A percentile compares a stretch with the other conserved stretches of the same genome.
Evolutionary conservation across 2,888 invertebrate genomes (phyloP).

Genomic region (Metopia argyrocephala): DNA sequence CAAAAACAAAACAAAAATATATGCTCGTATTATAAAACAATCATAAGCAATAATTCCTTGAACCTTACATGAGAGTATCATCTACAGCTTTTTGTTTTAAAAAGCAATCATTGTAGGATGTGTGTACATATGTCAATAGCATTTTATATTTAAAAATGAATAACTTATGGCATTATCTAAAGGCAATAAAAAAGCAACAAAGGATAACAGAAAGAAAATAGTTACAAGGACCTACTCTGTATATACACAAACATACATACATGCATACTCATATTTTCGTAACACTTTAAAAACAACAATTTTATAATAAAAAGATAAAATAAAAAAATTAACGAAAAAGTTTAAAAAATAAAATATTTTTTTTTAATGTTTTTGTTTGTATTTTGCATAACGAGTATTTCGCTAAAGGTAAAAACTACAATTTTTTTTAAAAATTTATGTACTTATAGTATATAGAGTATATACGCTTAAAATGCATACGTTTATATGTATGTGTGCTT

Average conservation of each 20-base stretch:
- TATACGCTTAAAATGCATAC: too few relatives aligned
- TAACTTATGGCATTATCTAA: slow-evolving; percentile 17
- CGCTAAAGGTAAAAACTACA: slow-evolving; percentile 6
- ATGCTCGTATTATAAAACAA: not conserved
- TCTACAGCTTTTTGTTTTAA: slow-evolving; percentile 1
- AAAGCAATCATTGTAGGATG: slow-evolving; percentile 29
- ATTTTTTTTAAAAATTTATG: too few relatives aligned
- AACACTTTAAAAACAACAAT: slow-evolving; percentile 9
- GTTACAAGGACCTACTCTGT: not conserved
- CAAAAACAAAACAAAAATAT: not conserved
- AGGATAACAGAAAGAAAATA: not conserved
- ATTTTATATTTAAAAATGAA: slow-evolving; percentile 21
- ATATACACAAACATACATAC: too few relatives aligned
- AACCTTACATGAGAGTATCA: not conserved
- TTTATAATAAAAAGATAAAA: not conserved
- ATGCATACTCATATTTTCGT: not conserved
- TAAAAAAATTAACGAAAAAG: not conserved
- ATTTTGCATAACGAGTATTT: not conserved
- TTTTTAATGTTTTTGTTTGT: not conserved
- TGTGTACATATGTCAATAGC: slow-evolving; percentile 7
- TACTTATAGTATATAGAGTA: too few relatives aligned
- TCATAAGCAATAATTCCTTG: not conserved
- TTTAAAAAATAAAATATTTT: not conserved
- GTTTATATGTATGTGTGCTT: not conserved
- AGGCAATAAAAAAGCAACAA: not conserved